Base-by-base conservation (phyloP, 2,113 vertebrate genomes). In the Chlamydotis undulata region DNA sequence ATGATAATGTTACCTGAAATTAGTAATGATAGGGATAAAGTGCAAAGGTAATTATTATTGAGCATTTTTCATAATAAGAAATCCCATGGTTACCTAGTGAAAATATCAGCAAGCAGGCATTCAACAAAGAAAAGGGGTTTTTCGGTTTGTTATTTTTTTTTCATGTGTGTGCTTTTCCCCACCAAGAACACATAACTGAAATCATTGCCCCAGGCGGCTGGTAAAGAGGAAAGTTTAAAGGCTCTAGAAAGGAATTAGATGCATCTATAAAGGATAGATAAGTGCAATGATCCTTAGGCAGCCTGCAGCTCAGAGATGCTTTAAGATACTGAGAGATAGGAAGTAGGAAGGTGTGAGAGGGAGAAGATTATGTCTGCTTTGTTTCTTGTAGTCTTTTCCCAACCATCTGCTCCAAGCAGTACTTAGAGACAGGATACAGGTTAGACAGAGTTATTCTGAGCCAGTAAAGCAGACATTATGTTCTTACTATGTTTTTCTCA, bases 381-480 rank as follows among this genome's bases (percentile, higher is more conserved):
- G 86, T 89, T 87, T 52, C 64, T 91, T 52, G 24, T 43, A 79
- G 61, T 47, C 60, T 87, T 82, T 91, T 84, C 39, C 76, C 37
- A 79, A 53, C 49, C 57, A 64, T 94, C 91, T 93, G 77, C 83
- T 84, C 60, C 1, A 4, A 75, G 56, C 4, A 8, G 50, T 68
- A 75, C 77, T 82, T 52, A 91, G 41, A 83, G 73, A 73, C 59
- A 92, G 76, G 73, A 87, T 47, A 71, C 65, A 87, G 7, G 16
- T 94, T 73, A 92, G 81, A 80, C 83, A 90, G 81, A 95, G 49
- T 19, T 96, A 84, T 91, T 96, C 69, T 67, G 60, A 92, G 69
- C 23, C 39, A 84, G 21, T 22, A 84, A 81, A 89, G 73, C 57
- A 84, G 87, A 87, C 89, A 56, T 89, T 78, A 71, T 78, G 39